phyloP scores from a whole-genome alignment of 2,797 vertebrate genomes.

The Poeciliopsis infans region DNA sequence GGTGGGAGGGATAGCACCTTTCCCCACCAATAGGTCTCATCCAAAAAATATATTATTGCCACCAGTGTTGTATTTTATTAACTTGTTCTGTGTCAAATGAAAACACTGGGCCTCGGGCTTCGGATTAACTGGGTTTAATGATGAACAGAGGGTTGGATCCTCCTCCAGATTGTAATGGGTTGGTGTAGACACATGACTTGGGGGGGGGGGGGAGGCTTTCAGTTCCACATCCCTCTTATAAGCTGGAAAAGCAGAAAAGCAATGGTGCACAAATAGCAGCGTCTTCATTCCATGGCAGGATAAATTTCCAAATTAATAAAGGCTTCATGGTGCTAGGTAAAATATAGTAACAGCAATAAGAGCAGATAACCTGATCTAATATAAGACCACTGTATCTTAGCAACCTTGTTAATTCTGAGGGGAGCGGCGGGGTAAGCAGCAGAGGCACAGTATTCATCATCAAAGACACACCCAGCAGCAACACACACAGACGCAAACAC shows the following conservation, averaged over 20 bases:
- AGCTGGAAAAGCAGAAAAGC: constrained; percentile 35
- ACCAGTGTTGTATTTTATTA: constrained; percentile 58
- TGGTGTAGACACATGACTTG: constrained; percentile 71
- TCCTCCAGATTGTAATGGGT: constrained; percentile 73
- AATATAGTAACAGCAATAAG: constrained; percentile 86
- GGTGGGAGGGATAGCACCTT: constrained; percentile 61
- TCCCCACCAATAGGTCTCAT: constrained; percentile 57
- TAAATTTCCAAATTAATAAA: constrained; percentile 84
- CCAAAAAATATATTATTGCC: constrained; percentile 60
- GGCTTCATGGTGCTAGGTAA: constrained; percentile 75
- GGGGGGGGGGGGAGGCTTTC: constrained; percentile 51
- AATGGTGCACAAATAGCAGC: constrained; percentile 56
- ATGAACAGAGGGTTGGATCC: constrained; percentile 74
- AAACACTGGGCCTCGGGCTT: constrained; percentile 65
- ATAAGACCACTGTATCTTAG: constrained; percentile 84
- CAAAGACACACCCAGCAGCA: constrained; percentile 74
- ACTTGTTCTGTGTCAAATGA: constrained; percentile 67
- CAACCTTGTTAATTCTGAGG: constrained; percentile 85
- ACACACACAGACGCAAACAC: constrained; percentile 44
- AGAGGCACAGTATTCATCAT: constrained; percentile 76
- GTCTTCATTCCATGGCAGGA: constrained; percentile 76
- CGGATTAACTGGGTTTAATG: constrained; percentile 77
- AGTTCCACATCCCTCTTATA: constrained; percentile 33
- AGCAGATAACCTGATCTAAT: constrained; percentile 85
- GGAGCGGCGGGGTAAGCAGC: constrained; percentile 75